Percentiles rank a stretch among this genome's conserved stretches.
Conservation (phyloP, 1,140 invertebrate genomes). For the Hycleus cichorii region DNA sequence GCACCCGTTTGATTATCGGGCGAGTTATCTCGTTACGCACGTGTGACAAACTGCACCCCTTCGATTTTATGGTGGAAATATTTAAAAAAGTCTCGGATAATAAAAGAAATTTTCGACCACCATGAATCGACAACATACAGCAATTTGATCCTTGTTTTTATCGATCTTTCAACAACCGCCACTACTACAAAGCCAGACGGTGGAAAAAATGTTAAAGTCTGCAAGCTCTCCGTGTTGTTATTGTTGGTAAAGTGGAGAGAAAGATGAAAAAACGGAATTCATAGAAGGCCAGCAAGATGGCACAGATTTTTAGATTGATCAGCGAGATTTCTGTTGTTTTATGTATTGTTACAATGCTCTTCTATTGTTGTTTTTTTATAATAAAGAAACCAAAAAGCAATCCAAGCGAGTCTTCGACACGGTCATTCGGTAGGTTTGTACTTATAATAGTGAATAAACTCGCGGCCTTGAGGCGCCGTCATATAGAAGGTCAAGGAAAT, state of each 20-base stretch:
- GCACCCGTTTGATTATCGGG: constrained; percentile 6
- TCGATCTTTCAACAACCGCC: neutral
- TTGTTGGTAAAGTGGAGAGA: no score
- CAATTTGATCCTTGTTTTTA: constrained; percentile 15
- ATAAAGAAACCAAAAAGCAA: neutral
- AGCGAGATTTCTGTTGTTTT: no score
- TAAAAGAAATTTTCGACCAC: neutral
- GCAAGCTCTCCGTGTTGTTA: neutral
- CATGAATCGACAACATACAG: neutral
- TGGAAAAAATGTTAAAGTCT: neutral
- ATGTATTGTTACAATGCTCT: neutral
- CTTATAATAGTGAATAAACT: constrained; percentile 23
- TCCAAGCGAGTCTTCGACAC: constrained; percentile 6
- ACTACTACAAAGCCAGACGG: constrained; percentile 4
- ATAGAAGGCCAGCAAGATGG: neutral
- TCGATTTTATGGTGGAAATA: no score
- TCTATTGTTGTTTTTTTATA: constrained; percentile 6
- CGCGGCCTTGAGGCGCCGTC: constrained; percentile 23
- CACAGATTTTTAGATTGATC: constrained; percentile 5
- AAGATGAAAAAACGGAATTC: no score
- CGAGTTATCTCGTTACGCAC: constrained; percentile 9
- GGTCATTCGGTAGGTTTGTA: neutral
- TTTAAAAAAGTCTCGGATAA: no score
- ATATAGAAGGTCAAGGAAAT: constrained; percentile 27
- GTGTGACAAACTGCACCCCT: no score